Evolutionary conservation across 1,140 invertebrate genomes (phyloP), one percentile per base, ranked within the genome.

Genomic region (Cotesia vestalis): DNA sequence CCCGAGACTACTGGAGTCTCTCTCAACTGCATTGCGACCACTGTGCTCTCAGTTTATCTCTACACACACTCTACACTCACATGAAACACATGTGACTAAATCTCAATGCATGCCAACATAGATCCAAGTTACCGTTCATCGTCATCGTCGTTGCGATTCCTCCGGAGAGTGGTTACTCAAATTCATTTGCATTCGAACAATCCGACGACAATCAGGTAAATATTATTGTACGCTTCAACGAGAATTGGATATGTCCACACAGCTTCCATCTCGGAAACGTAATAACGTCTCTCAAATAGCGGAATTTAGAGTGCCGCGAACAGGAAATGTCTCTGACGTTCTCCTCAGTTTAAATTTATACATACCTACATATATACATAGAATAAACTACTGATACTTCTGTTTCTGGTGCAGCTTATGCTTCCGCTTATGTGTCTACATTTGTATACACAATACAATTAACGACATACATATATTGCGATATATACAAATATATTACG

Each of bases 11-110:
- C 38, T 5, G 40, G 40, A 46, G 40, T 72, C 14, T 17, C 46
- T 61, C 34, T n/a, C 38, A 52, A 64, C 69, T 66, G 63, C 63
- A 66, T 66, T 66, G 63, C 63, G 63, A 66, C 40, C 11, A 46
- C 63, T 51, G 63, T 51, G 63, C 63, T 14, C 27, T 40, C 51
- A 17, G 14, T 14, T 51, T 51, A 17, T 46, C 38, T 20, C 20
- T 4, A 51, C 12, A 66, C 40, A 66, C 17, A 51, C 51, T 27
- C 11, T 20, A 14, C 38, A 66, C 38, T 8, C 5, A 40, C 9
- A 40, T 5, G 40, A 6, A 46, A 46, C 40, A 11, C 60, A 61
- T 17, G n/a, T 17, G 53, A n/a, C 53, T 46, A 46, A 46, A 46
- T 9, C 40, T 46, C 40, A 46, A 46, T 46, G 40, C 40, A 46